Evolutionary conservation across 2,113 vertebrate species (phyloP).

Genomic region (Caretta caretta): DNA sequence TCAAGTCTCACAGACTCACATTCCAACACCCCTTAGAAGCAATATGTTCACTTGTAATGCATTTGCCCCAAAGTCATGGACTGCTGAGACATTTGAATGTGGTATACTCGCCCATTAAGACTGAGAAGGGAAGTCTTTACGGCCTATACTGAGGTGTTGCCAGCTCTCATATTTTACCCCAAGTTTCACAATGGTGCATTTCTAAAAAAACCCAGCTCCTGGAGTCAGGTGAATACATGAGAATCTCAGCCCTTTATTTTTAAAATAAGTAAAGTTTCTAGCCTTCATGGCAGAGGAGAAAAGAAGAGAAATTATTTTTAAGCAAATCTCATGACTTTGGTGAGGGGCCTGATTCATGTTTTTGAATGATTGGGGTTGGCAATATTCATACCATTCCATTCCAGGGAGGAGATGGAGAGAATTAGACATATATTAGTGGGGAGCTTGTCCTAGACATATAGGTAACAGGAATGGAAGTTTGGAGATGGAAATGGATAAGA

Average conservation of each 20-base stretch:
- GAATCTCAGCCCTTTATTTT: background rate
- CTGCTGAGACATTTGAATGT: background rate
- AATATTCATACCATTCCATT: rapidly evolving
- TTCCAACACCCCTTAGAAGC: conserved; percentile 33
- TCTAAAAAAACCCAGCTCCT: background rate
- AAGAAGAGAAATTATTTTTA: background rate
- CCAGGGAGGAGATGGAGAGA: rapidly evolving
- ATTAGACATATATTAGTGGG: rapidly evolving
- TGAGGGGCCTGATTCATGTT: background rate
- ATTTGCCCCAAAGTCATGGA: background rate
- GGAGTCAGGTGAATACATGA: background rate
- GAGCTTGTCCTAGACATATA: background rate
- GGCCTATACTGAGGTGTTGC: background rate
- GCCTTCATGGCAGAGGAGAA: background rate
- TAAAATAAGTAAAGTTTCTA: background rate
- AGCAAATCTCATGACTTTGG: background rate
- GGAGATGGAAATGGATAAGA: background rate
- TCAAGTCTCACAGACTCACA: background rate
- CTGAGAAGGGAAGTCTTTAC: rapidly evolving
- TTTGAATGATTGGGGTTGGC: background rate
- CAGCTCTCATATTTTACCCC: background rate
- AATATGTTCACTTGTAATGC: background rate
- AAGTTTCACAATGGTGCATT: background rate
- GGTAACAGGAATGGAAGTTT: background rate
- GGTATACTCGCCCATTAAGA: background rate